Evolutionary conservation across 1,140 invertebrate genomes (phyloP).

Genomic region (Drosophila eugracilis): DNA sequence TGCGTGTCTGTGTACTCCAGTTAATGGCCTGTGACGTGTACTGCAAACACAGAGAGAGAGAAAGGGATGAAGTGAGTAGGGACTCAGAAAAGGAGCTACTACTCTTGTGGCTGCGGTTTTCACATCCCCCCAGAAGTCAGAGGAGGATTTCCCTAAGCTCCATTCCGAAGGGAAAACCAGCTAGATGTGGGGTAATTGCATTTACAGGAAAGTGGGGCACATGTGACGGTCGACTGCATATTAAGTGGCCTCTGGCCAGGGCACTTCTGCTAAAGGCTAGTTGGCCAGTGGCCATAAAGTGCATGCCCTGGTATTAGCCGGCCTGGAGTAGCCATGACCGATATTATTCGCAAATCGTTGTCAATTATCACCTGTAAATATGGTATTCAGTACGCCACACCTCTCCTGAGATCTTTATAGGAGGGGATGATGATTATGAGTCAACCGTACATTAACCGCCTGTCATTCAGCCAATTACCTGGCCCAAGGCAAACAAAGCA

Average conservation of each 20-base stretch:
- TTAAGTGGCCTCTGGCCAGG: constrained; percentile 37
- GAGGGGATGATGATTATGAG: constrained; percentile 26
- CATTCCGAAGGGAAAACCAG: constrained; percentile 40
- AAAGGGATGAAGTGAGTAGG: background rate
- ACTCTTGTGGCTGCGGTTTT: constrained; percentile 21
- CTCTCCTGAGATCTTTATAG: constrained; percentile 4
- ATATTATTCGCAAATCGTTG: constrained; percentile 13
- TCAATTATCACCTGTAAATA: constrained; percentile 38
- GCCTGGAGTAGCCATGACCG: background rate
- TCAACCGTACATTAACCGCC: constrained; percentile 58
- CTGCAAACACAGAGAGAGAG: too few relatives aligned
- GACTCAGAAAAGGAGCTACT: background rate
- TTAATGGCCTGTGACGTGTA: constrained; percentile 57
- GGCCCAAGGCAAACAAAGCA: constrained; percentile 55
- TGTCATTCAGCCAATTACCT: constrained; percentile 75
- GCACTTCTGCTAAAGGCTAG: too few relatives aligned
- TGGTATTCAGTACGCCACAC: too few relatives aligned
- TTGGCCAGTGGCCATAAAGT: constrained; percentile 8
- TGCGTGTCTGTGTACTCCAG: constrained; percentile 42
- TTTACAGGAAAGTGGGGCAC: constrained; percentile 65
- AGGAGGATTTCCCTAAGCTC: constrained; percentile 58
- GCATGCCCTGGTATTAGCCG: constrained; percentile 21
- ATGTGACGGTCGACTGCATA: constrained; percentile 41
- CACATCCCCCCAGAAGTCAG: constrained; percentile 3
- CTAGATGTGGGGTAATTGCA: constrained; percentile 69